Base-by-base conservation (phyloP, 1,140 invertebrate genomes). In the Drosophila tsacasi region DNA sequence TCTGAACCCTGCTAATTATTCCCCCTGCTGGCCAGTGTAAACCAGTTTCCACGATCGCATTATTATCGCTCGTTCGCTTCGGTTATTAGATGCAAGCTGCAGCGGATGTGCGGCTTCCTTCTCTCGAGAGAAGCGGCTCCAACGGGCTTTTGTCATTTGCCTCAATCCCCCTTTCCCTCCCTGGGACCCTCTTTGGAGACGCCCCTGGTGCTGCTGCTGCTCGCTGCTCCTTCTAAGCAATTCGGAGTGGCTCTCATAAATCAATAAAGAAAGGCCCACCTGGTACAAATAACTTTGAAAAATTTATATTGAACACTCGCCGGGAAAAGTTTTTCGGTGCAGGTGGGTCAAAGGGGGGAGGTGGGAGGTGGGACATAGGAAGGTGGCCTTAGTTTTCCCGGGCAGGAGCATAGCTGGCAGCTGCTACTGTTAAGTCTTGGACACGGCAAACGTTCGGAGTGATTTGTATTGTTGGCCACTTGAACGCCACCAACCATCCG, bases 1-100 rank as follows among this genome's bases (percentile, higher is more conserved):
- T 0, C n/a, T 42, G n/a, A 40, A 39, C 17, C 17, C 17, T 2
- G 3, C 37, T 42, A 42, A 32, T 42, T 57, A 15, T 58, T 30
- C 5, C 12, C n/a, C 49, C n/a, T 44, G 63, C 10, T 44, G 62
- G 30, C 39, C 62, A 69, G 63, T 71, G 63, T 44, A 61, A 85
- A 67, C 83, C 83, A 69, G 76, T 84, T 83, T 83, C 37, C 19
- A 39, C 69, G 46, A 62, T 80, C 58, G 76, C 63, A 76, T 82
- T 86, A 86, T 89, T 74, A 89, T 86, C 84, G 72, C 79, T 65
- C 66, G 35, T 72, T 73, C 67, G 67, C 52, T 73, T 25, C 44
- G 69, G 67, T 89, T 89, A 89, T 89, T 89, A 89, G 85, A 89
- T 89, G 84, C 84, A 89, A 84, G 84, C 84, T 89, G 84, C 84